phyloP scores from a whole-genome alignment of 2,797 vertebrate species.

The Gambusia yucatana region DNA sequence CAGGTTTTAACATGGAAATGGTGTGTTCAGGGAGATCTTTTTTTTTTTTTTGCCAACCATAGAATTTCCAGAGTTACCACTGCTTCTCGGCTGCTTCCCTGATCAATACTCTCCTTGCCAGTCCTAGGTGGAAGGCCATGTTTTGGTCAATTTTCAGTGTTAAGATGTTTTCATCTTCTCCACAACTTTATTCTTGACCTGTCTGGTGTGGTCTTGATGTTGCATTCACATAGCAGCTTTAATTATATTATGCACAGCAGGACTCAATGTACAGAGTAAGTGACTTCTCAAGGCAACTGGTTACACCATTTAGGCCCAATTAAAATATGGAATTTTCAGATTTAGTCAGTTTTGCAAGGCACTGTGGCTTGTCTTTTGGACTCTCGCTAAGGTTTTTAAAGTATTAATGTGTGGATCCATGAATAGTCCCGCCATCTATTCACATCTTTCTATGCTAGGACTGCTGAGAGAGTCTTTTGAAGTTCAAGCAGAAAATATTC shows the following conservation, averaged over 20 bases:
- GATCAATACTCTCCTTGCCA: neutral
- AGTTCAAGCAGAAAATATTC: constrained; percentile 5
- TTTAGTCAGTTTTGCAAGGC: neutral
- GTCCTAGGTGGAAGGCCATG: neutral
- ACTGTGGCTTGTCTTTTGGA: neutral
- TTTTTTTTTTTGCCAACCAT: neutral
- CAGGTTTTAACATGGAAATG: neutral
- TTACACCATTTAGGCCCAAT: neutral
- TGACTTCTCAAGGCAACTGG: neutral
- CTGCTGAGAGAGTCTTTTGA: neutral
- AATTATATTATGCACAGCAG: neutral
- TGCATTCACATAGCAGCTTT: neutral
- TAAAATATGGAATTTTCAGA: neutral
- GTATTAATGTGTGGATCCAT: neutral
- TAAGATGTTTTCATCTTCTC: neutral
- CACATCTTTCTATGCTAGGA: neutral
- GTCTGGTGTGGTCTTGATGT: neutral
- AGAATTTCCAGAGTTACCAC: neutral
- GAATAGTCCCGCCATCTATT: neutral
- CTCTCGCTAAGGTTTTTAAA: neutral
- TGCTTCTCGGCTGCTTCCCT: neutral
- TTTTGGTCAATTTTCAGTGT: neutral
- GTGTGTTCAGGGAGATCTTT: neutral
- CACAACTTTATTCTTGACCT: neutral
- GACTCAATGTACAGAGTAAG: neutral